Conservation (phyloP, 2,888 invertebrate genomes). For the Parapristionchus giblindavisi region DNA sequence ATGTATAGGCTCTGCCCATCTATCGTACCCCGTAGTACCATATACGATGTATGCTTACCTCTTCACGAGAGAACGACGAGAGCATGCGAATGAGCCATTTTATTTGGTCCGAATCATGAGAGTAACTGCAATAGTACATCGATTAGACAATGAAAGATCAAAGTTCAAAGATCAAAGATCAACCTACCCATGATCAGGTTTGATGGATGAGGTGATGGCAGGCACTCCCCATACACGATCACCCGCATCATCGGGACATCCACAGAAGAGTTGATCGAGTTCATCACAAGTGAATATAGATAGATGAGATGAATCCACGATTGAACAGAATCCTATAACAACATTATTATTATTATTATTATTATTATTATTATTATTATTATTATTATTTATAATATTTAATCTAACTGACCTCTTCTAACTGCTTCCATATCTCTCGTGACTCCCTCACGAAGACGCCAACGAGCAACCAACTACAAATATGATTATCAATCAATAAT, state of each 20-base stretch:
- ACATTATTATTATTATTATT: too few species aligned
- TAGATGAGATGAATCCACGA: slow-evolving; percentile 88
- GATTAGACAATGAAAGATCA: too few species aligned
- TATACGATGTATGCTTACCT: slow-evolving; percentile 43
- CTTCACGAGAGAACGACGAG: slow-evolving; percentile 69
- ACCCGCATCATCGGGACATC: slow-evolving; percentile 72
- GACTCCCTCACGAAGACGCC: slow-evolving; percentile 95
- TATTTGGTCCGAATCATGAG: slow-evolving; percentile 91
- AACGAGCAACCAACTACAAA: slow-evolving; percentile 84
- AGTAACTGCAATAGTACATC: slow-evolving; percentile 77
- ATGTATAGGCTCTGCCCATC: background rate
- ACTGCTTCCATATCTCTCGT: slow-evolving; percentile 94
- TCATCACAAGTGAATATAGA: slow-evolving; percentile 94
- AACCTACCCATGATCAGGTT: slow-evolving; percentile 90
- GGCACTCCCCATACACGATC: slow-evolving; percentile 81
- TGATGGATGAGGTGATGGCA: slow-evolving; percentile 89
- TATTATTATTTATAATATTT: background rate
- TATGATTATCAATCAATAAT: slow-evolving; percentile 74
- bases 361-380: slow-evolving; percentile 71
- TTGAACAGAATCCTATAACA: slow-evolving; percentile 72
- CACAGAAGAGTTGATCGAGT: slow-evolving; percentile 75
- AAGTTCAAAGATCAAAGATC: too few species aligned
- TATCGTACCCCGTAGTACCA: too few species aligned
- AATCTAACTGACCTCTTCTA: slow-evolving; percentile 84
- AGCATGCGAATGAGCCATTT: slow-evolving; percentile 84